phyloP scores from a whole-genome alignment of 2,113 vertebrate species.

The Ardeotis arabs region DNA sequence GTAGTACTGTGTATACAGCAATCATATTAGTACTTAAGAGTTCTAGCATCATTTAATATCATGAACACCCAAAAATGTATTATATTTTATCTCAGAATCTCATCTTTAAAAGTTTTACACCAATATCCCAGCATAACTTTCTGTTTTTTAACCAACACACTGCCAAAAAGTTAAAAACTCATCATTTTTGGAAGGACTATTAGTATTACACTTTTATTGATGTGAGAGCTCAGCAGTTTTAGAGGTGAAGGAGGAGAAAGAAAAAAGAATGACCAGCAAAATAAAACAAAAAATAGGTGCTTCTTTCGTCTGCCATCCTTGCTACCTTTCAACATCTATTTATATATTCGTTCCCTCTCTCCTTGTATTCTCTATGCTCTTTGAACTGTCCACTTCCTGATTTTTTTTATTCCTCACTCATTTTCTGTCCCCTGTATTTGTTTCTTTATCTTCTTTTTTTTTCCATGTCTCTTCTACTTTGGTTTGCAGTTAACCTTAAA shows the following conservation, averaged over 20 bases:
- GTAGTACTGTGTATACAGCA: neutral
- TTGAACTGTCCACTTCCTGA: neutral
- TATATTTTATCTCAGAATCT: neutral
- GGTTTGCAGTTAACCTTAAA: neutral
- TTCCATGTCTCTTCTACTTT: neutral
- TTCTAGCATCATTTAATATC: neutral
- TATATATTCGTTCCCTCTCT: neutral
- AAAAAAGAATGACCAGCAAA: neutral
- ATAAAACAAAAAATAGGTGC: neutral
- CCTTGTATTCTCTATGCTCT: neutral
- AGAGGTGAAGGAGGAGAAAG: neutral
- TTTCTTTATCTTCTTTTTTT: neutral
- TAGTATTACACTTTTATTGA: neutral
- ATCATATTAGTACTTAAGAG: neutral
- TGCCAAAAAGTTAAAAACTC: fast-evolving
- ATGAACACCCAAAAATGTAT: neutral
- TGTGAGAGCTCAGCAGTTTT: neutral
- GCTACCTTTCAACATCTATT: neutral
- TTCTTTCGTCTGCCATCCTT: neutral
- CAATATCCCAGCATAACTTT: neutral
- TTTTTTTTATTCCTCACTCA: neutral
- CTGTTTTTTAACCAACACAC: neutral
- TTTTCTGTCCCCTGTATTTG: neutral
- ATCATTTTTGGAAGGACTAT: neutral
- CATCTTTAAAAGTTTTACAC: neutral